phyloP scores from a whole-genome alignment of 2,888 invertebrate species.

The Busseola fusca region DNA sequence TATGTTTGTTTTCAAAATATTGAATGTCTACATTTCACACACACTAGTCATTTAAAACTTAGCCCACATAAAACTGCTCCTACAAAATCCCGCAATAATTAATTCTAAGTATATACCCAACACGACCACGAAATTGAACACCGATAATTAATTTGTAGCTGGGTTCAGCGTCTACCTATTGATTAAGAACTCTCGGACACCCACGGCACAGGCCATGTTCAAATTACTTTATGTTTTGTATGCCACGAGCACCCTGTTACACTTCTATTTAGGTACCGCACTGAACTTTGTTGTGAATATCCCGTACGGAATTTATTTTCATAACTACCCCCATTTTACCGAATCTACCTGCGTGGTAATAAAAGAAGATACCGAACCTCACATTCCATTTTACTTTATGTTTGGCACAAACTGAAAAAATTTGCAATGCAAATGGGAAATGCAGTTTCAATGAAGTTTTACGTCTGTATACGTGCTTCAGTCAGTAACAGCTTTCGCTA shows the following conservation, averaged over 20 bases:
- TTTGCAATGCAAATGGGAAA: constrained; percentile 54
- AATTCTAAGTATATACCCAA: constrained; percentile 12
- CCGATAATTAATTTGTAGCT: constrained; percentile 42
- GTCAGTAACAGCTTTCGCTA: constrained; percentile 27
- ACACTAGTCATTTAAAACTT: constrained; percentile 6
- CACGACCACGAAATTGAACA: constrained; percentile 38
- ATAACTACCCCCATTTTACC: constrained; percentile 40
- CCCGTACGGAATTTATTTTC: constrained; percentile 57
- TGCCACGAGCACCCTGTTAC: constrained; percentile 58
- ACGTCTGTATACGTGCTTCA: constrained; percentile 45
- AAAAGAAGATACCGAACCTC: constrained; percentile 58
- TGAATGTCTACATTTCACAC: not conserved
- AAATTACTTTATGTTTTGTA: constrained; percentile 66
- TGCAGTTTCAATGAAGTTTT: constrained; percentile 56
- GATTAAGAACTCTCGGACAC: constrained; percentile 53
- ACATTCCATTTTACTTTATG: constrained; percentile 53
- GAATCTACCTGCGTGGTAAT: constrained; percentile 51
- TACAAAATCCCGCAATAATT: not conserved
- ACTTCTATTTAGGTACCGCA: constrained; percentile 50
- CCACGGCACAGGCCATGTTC: constrained; percentile 46
- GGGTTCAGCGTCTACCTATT: constrained; percentile 38
- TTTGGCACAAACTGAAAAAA: constrained; percentile 52
- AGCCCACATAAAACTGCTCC: not conserved
- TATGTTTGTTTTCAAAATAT: no score
- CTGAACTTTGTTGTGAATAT: constrained; percentile 68